Evolutionary conservation across 2,888 invertebrate genomes (phyloP), one percentile per base, ranked within the genome.

Genomic region (Ochlodes sylvanus): DNA sequence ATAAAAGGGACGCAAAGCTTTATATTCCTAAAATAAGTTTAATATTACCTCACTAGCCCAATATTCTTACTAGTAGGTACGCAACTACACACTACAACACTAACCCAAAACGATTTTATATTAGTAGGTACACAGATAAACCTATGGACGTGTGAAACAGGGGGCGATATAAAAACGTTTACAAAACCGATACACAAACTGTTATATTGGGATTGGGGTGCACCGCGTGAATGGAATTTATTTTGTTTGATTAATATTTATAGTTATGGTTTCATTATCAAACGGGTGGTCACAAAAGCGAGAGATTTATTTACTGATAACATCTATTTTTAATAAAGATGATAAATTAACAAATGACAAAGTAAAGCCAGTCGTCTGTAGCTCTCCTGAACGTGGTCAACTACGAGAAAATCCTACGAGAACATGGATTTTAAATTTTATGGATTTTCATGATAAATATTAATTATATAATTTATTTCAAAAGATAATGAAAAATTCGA

Each of bases 61-160:
- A n/a, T n/a, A n/a, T n/a, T n/a, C n/a, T n/a, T n/a, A n/a, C n/a
- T n/a, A n/a, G n/a, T n/a, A n/a, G n/a, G n/a, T n/a, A n/a, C n/a
- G n/a, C n/a, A n/a, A n/a, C n/a, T n/a, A n/a, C n/a, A 38, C 12
- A 38, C 38, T 27, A 5, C 10, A 38, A 38, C 38, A 38, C 12
- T 38, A 38, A 10, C 38, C 27, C 60, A 60, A 44, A 21, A 60
- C 4, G 21, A 3, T 19, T 19, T 44, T 17, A 44, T 44, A 41
- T n/a, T 41, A 47, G 10, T 19, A 34, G 21, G 7, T 12, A 17
- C 17, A 56, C 63, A 71, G 70, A 68, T 67, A 82, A 82, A 87
- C 69, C 78, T 77, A 79, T 79, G 80, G 76, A 90, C 85, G 90
- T 90, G 90, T 90, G 90, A 91, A 90, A 88, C 86, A 83, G 84